Conservation (phyloP, 2,888 invertebrate species). For the Synanthedon myopaeformis region DNA sequence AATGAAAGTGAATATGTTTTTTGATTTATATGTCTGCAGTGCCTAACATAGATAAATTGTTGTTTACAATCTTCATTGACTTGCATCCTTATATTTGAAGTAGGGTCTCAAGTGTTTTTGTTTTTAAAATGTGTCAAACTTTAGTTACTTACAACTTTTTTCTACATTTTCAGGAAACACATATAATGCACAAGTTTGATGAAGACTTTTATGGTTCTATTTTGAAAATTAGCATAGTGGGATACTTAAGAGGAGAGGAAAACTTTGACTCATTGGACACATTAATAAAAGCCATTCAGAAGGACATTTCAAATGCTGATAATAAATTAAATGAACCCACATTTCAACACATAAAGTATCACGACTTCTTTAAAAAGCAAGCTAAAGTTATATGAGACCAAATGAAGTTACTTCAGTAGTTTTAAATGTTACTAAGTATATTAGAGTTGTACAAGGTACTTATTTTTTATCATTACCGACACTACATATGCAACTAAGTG, state of each 20-base stretch:
- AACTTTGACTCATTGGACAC: constrained; percentile 83
- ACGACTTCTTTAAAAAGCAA: constrained; percentile 59
- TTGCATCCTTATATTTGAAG: no score
- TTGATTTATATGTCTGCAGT: no score
- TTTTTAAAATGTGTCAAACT: no score
- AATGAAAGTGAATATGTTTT: no score
- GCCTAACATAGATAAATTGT: no score
- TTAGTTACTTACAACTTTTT: neutral
- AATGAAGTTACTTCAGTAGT: neutral
- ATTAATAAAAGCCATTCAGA: constrained; percentile 80
- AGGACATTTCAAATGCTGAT: constrained; percentile 81
- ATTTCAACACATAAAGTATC: constrained; percentile 52
- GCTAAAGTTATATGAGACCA: neutral
- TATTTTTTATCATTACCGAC: no score
- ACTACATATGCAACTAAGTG: no score
- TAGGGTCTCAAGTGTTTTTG: no score
- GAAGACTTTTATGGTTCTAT: constrained; percentile 88
- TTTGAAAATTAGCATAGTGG: constrained; percentile 83
- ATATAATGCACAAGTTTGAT: constrained; percentile 86
- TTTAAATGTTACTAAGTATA: neutral
- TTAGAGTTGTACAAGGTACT: neutral
- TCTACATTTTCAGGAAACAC: constrained; percentile 82
- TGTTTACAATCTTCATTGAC: no score
- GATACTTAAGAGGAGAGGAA: constrained; percentile 86
- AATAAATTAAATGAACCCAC: constrained; percentile 69